Percentiles rank a stretch among this genome's conserved stretches.
Evolutionary conservation across 2,113 vertebrate species (phyloP).

Genomic region (Protomyctophum bolini): DNA sequence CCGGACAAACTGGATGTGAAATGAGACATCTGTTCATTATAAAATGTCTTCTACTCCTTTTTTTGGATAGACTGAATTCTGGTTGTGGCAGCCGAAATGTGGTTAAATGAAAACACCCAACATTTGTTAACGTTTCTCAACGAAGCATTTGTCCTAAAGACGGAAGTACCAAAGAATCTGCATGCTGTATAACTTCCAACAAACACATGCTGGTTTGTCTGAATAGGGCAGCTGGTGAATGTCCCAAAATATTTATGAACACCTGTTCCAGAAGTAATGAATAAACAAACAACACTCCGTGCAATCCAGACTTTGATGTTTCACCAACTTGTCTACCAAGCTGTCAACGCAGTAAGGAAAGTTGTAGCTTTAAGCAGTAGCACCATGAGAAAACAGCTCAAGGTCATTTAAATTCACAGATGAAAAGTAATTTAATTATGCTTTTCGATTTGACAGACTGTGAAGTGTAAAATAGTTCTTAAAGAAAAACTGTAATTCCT

Average conservation of each 20-base stretch:
- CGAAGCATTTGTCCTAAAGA: slow-evolving; percentile 7
- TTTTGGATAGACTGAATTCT: slow-evolving; percentile 7
- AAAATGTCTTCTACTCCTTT: slow-evolving; percentile 28
- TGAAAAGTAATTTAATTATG: neutral
- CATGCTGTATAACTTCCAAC: neutral
- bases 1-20: slow-evolving; percentile 31
- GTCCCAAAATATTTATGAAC: slow-evolving; percentile 9
- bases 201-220: slow-evolving; percentile 5
- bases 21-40: slow-evolving; percentile 56
- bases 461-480: slow-evolving; percentile 24
- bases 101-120: neutral
- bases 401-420: neutral
- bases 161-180: slow-evolving; percentile 10
- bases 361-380: neutral
- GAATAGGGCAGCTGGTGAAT: neutral
- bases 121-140: slow-evolving; percentile 20
- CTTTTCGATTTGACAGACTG: slow-evolving; percentile 11
- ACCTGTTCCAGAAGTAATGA: neutral
- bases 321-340: neutral
- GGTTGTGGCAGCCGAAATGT: slow-evolving; percentile 3
- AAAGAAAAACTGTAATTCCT: slow-evolving; percentile 20
- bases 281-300: neutral
- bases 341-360: neutral
- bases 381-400: neutral
- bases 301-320: neutral